phyloP scores from a whole-genome alignment of 2,888 invertebrate genomes.

The Keiferia lycopersicella region DNA sequence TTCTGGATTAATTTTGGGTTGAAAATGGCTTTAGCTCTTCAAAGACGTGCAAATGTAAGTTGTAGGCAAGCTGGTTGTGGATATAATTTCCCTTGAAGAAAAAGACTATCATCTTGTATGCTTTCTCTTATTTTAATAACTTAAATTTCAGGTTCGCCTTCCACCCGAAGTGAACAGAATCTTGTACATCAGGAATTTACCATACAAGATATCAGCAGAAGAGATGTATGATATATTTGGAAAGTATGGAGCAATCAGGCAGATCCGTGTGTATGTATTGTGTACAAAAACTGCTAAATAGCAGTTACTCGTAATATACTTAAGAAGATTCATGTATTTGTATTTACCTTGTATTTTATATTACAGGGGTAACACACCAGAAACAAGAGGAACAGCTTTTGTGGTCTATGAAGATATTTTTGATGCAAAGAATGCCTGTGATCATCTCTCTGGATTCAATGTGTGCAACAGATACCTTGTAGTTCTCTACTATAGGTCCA shows the following conservation, averaged over 20 bases:
- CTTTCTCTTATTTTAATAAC: background rate
- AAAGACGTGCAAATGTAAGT: slow-evolving; percentile 88
- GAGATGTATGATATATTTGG: slow-evolving; percentile 99
- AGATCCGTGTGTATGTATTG: slow-evolving; percentile 95
- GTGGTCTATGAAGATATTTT: slow-evolving; percentile 99
- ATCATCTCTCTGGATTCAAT: slow-evolving; percentile 99
- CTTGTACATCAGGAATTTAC: slow-evolving; percentile 97
- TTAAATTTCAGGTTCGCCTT: slow-evolving; percentile 90
- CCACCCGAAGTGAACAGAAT: slow-evolving; percentile 99
- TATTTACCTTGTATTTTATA: slow-evolving; percentile 29
- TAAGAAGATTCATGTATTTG: background rate
- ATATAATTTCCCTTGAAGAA: too few relatives aligned
- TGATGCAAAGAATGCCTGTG: slow-evolving; percentile 99
- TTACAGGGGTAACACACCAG: slow-evolving; percentile 96
- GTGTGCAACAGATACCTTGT: slow-evolving; percentile 99
- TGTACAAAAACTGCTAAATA: background rate
- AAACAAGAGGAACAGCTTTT: slow-evolving; percentile 99
- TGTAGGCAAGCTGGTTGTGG: too few relatives aligned
- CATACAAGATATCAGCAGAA: slow-evolving; percentile 99
- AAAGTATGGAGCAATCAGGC: slow-evolving; percentile 99
- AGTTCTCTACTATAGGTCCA: slow-evolving; percentile 98
- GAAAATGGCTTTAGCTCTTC: slow-evolving; percentile 85
- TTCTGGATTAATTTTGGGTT: background rate
- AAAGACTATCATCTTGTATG: too few relatives aligned
- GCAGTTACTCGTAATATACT: too few relatives aligned